Percentiles rank a stretch among this genome's conserved stretches.
Evolutionary conservation across 2,888 invertebrate species (phyloP).

Genomic region (Diarsia rubi): DNA sequence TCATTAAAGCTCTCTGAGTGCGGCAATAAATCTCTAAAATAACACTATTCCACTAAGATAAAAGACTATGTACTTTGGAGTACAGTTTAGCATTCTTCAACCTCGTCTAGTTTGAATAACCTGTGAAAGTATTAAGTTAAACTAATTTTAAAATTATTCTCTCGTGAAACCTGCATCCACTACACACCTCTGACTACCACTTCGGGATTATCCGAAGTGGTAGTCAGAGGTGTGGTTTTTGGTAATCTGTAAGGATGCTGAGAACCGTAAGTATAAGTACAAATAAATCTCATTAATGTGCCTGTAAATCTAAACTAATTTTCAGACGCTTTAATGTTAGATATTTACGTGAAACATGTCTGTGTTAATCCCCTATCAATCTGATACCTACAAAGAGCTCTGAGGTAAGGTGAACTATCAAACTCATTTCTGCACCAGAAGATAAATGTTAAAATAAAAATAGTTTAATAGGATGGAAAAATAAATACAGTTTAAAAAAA

Average conservation of each 20-base stretch:
- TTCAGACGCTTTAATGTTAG: constrained; percentile 7
- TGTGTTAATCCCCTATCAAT: constrained; percentile 27
- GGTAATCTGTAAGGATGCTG: background rate
- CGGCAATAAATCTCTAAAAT: background rate
- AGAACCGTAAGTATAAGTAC: background rate
- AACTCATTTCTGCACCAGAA: too few relatives aligned
- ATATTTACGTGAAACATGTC: background rate
- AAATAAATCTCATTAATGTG: constrained; percentile 11
- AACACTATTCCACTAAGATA: background rate
- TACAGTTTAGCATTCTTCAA: background rate
- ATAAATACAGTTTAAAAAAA: too few relatives aligned
- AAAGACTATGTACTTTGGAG: background rate
- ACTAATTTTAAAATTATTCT: background rate
- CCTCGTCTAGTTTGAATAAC: background rate
- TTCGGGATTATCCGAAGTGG: too few relatives aligned
- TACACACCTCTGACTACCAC: background rate
- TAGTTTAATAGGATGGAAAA: too few relatives aligned
- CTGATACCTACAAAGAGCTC: constrained; percentile 10
- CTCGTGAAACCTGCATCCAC: background rate
- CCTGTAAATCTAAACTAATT: constrained; percentile 8
- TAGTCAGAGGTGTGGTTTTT: too few relatives aligned
- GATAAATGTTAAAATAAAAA: too few relatives aligned
- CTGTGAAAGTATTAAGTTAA: background rate
- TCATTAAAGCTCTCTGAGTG: too few relatives aligned
- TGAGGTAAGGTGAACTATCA: background rate